These are phyloP conservation scores for Palaemon carinicauda DNA, from an alignment of 1,140 invertebrate genomes.

Conservation along the genomic window DNA sequence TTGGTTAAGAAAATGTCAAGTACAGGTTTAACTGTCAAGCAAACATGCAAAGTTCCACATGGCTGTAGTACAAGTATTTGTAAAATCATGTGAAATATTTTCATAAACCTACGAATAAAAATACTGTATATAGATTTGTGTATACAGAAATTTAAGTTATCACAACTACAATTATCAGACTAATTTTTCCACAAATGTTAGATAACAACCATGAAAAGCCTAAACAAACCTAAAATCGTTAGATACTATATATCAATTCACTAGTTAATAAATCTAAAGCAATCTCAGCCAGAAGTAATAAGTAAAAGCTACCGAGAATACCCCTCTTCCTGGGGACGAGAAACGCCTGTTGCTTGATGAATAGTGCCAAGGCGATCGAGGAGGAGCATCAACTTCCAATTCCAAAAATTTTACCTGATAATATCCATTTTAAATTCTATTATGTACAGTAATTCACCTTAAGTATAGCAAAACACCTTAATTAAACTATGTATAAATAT, in stretches of 20 bases:
- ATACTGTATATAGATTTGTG: too few relatives aligned
- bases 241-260: too few relatives aligned
- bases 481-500: too few relatives aligned
- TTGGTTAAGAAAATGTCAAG: too few relatives aligned
- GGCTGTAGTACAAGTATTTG: not conserved
- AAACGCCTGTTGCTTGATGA: slow-evolving; percentile 10
- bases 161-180: not conserved
- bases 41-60: not conserved
- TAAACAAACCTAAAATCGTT: too few relatives aligned
- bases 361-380: not conserved
- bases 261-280: not conserved
- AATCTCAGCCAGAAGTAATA: not conserved
- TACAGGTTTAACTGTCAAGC: too few relatives aligned
- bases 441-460: not conserved
- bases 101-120: not conserved
- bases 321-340: slow-evolving; percentile 19
- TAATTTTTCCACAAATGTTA: not conserved
- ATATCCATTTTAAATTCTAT: not conserved
- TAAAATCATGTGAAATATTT: not conserved
- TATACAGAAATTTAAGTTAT: not conserved
- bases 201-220: too few relatives aligned
- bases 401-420: slow-evolving; percentile 49
- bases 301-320: slow-evolving; percentile 24
- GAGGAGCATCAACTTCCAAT: slow-evolving; percentile 26
- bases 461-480: too few relatives aligned